Base-by-base conservation (phyloP, 2,797 vertebrate species). In the Syngnathus acus region DNA sequence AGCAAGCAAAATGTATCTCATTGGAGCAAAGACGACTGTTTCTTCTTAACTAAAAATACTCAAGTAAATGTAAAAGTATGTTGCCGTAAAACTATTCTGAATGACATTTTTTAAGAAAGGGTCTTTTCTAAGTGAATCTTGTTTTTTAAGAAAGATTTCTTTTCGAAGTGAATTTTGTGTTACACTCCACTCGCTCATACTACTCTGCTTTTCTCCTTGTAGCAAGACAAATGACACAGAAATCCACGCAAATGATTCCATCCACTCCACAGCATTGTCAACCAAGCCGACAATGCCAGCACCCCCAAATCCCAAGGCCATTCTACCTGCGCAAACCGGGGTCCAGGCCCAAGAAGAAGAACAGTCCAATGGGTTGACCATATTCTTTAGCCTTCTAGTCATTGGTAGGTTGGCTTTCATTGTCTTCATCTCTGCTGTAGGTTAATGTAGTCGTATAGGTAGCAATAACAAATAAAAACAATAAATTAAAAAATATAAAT, bases 301-400 rank as follows among this genome's bases (percentile, higher is more conserved):
- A 62, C 91, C 92, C 2, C 94, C 95, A 0, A 95, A 92, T 0
- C 89, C 89, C n/a, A 97, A 94, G 64, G 95, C 95, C 57, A 98
- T 99, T 74, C 90, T 99, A 6, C 96, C 96, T 0, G 93, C 94
- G 54, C 95, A 98, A 85, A 99, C 95, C 0, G 97, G 97, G 32
- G 95, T 95, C 69, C 93, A 98, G 74, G 96, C 97, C 1, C 97
- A 98, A 84, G 95, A 98, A 72, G 97, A 99, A 84, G 97, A 99
- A 59, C 97, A 99, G 80, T 99, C 97, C 0, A 99, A 93, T 0
- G 97, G 97, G 76, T 91, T 99, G 95, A 97, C 94, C 0, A 99
- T 99, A 61, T 99, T 99, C 88, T 99, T 99, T 88, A 99, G 92
- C 70, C 93, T 99, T 67, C 92, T 99, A 1, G 95, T 99, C 65